A percentile compares a stretch with the other conserved stretches of the same genome.
phyloP scores from a whole-genome alignment of 2,888 invertebrate species.

The Diogma glabrata region DNA sequence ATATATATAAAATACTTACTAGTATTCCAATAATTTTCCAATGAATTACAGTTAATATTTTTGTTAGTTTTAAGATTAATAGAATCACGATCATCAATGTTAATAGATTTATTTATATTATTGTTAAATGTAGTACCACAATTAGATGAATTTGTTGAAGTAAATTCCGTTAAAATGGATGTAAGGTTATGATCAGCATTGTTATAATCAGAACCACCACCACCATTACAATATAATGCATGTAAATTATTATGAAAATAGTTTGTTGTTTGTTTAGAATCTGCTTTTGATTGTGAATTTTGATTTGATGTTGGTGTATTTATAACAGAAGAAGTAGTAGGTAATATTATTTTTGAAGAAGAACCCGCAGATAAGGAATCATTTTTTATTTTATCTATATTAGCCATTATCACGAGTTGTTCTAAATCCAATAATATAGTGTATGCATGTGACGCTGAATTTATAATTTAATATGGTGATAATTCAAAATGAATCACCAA shows the following conservation, averaged over 20 bases:
- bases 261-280: neutral
- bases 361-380: conserved; percentile 32
- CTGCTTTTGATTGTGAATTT: neutral
- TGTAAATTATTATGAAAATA: neutral
- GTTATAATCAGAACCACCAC: neutral
- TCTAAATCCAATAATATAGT: conserved; percentile 44
- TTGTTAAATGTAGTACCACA: neutral
- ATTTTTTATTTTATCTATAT: conserved; percentile 38
- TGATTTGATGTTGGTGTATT: conserved; percentile 9
- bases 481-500: conserved; percentile 23
- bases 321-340: conserved; percentile 21
- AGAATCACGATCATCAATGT: neutral
- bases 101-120: neutral
- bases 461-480: conserved; percentile 31
- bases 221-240: neutral
- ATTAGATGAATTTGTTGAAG: neutral
- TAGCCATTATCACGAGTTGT: conserved; percentile 40
- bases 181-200: neutral
- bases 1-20: neutral
- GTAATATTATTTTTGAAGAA: too few species aligned
- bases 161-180: too few species aligned
- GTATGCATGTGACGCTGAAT: conserved; percentile 38
- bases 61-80: neutral
- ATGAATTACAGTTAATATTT: neutral
- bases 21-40: neutral